Evolutionary conservation across 2,797 vertebrate genomes (phyloP), one percentile per base, ranked within the genome.

Genomic region (Siniperca obscura): DNA sequence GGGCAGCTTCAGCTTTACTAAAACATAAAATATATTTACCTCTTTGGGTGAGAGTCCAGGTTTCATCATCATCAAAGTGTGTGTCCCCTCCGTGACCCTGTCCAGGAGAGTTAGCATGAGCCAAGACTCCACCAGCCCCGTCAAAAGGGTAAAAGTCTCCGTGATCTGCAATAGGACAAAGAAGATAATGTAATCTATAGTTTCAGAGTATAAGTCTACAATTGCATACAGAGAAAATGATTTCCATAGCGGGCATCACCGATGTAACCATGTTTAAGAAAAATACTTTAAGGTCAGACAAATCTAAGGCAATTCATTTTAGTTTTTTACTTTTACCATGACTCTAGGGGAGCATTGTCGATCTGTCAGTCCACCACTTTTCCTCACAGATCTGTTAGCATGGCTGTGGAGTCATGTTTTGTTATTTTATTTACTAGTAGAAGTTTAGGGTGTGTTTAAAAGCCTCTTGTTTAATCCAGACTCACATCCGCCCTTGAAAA

Each of bases 41-140:
- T 94, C 0, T 40, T 55, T 78, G 56, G 14, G 3, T 50, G 0
- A 95, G 88, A 21, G 96, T 96, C 97, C 97, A 98, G 1, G 0
- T 77, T 91, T 98, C 97, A 74, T 95, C 96, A 0, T 97, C 94
- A 80, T 99, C 97, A 82, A 98, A 99, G 88, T 98, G 97, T 46
- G 96, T 93, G 70, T 98, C 97, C 77, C 97, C 97, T 53, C 97
- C 96, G 11, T 90, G 2, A 1, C 81, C 81, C 0, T 0, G 1
- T 42, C 95, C 96, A 1, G 97, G 97, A 22, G 78, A 64, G 77
- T 90, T 97, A 0, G 97, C 97, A n/a, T 98, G 97, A 81, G 97
- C 97, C 80, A 98, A 87, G 0, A 78, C 86, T 5, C 90, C 87
- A 46, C 93, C 93, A 0, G 16, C 78, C 1, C 97, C 97, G 6